phyloP scores from a whole-genome alignment of 2,113 vertebrate genomes.

The Rhadina sibilatrix region DNA sequence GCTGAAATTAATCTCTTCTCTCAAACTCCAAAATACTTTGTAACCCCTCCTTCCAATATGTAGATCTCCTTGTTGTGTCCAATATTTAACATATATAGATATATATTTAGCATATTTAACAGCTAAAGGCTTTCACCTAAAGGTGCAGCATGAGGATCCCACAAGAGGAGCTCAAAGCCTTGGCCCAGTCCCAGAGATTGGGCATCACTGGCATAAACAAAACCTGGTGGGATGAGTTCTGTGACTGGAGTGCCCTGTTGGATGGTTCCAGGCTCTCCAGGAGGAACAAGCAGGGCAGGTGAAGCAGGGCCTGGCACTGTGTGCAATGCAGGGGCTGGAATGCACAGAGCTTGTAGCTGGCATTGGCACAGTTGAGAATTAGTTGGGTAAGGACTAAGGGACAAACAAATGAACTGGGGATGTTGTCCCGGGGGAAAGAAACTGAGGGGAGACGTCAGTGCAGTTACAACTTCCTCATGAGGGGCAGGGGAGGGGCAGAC shows the following conservation, averaged over 20 bases:
- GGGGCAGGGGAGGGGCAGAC: neutral
- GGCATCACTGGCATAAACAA: neutral
- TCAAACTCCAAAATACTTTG: neutral
- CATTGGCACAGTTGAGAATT: neutral
- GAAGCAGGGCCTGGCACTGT: neutral
- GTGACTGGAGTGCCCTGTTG: neutral
- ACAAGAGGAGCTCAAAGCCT: neutral
- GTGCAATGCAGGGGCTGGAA: neutral
- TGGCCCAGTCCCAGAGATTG: neutral
- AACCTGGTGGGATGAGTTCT: neutral
- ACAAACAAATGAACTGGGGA: neutral
- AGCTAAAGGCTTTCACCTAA: neutral
- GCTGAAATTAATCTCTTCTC: neutral
- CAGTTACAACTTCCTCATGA: neutral
- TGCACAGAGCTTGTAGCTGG: neutral
- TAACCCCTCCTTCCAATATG: neutral
- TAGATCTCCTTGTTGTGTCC: neutral
- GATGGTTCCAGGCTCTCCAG: neutral
- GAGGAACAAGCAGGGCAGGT: neutral
- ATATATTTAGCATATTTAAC: neutral
- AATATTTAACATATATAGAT: neutral
- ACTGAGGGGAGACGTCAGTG: neutral
- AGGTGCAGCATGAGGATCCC: neutral
- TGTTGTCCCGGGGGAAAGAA: neutral
- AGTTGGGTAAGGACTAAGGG: no score